phyloP scores from a whole-genome alignment of 2,888 invertebrate species.

The Sylvicola fuscatus region DNA sequence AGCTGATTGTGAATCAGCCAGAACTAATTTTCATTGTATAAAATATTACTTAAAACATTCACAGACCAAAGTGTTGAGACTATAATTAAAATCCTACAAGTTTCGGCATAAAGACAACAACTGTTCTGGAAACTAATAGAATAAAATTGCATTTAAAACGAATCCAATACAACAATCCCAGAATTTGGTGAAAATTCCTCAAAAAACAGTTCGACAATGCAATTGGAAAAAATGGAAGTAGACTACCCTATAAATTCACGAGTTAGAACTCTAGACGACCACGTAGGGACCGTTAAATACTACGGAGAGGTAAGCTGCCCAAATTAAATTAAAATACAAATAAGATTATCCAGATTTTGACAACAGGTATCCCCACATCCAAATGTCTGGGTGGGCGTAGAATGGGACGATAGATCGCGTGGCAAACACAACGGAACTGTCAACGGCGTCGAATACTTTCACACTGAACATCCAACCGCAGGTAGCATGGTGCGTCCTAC shows the following conservation, averaged over 20 bases:
- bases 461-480: slow-evolving; percentile 50
- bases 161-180: too few species aligned
- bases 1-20: too few species aligned
- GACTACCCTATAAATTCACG: slow-evolving; percentile 20
- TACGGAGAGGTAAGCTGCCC: slow-evolving; percentile 47
- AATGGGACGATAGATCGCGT: slow-evolving; percentile 78
- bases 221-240: too few species aligned
- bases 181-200: too few species aligned
- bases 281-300: slow-evolving; percentile 45
- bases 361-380: slow-evolving; percentile 38
- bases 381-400: slow-evolving; percentile 81
- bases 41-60: too few species aligned
- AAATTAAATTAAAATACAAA: background rate
- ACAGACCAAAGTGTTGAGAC: too few species aligned
- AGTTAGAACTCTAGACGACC: slow-evolving; percentile 18
- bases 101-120: too few species aligned
- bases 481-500: slow-evolving; percentile 77
- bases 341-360: background rate
- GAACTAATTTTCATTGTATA: too few species aligned
- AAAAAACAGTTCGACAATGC: too few species aligned
- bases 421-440: slow-evolving; percentile 87
- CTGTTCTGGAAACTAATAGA: too few species aligned
- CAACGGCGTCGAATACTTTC: slow-evolving; percentile 64
- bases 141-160: too few species aligned
- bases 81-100: too few species aligned